phyloP scores from a whole-genome alignment of 2,888 invertebrate species.

The Eupeodes latifasciatus region DNA sequence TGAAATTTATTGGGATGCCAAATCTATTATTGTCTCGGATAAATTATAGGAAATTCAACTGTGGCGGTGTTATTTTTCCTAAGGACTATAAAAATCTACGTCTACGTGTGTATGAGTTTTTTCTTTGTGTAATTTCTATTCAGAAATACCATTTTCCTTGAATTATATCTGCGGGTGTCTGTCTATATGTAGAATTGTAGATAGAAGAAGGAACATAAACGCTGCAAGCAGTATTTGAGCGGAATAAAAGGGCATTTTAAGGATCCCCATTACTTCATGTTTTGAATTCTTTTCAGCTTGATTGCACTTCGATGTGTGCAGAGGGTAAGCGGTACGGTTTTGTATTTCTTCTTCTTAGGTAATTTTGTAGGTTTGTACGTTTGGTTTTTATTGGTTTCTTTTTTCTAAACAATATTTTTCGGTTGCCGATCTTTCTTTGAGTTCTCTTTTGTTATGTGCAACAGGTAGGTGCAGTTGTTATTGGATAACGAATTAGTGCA shows the following conservation, averaged over 20 bases:
- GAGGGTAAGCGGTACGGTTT: slow-evolving; percentile 22
- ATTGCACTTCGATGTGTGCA: slow-evolving; percentile 44
- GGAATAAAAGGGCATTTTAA: slow-evolving; percentile 68
- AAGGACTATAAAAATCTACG: background rate
- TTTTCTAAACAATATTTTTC: slow-evolving; percentile 36
- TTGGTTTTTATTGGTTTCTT: slow-evolving; percentile 14
- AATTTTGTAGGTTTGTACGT: background rate
- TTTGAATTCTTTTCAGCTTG: slow-evolving; percentile 41
- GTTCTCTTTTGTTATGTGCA: slow-evolving; percentile 27
- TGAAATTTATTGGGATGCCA: slow-evolving; percentile 58
- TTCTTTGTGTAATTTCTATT: slow-evolving; percentile 30
- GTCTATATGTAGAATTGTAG: background rate
- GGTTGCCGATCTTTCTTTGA: slow-evolving; percentile 35
- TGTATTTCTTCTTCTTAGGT: slow-evolving; percentile 3
- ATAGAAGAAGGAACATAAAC: slow-evolving; percentile 34
- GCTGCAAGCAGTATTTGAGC: slow-evolving; percentile 7
- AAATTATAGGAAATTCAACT: slow-evolving; percentile 51
- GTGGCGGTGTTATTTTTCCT: slow-evolving; percentile 46
- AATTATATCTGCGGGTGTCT: slow-evolving; percentile 72
- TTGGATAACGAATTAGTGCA: slow-evolving; percentile 13
- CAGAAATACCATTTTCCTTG: slow-evolving; percentile 62
- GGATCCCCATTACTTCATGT: slow-evolving; percentile 69
- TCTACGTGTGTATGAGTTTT: slow-evolving; percentile 5
- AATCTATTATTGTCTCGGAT: slow-evolving; percentile 66
- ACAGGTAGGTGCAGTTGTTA: slow-evolving; percentile 31